Conservation (phyloP, 2,113 vertebrate species). For the Lutjanus erythropterus region DNA sequence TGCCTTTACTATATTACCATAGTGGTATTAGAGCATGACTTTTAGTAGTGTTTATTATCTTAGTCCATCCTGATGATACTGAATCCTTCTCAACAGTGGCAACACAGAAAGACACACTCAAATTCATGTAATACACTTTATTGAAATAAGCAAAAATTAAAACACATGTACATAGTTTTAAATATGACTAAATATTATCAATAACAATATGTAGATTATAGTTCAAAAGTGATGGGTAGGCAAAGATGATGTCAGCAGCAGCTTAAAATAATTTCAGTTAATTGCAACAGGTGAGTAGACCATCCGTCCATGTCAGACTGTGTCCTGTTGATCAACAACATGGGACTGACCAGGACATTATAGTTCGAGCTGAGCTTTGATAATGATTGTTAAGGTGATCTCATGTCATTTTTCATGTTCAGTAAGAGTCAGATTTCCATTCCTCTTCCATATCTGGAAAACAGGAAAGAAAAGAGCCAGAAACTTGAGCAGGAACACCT, state of each 20-base stretch:
- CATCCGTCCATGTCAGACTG: not conserved
- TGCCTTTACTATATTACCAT: not conserved
- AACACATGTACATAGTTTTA: constrained; percentile 17
- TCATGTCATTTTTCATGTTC: constrained; percentile 9
- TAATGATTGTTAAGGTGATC: not conserved
- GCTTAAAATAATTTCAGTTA: not conserved
- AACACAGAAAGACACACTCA: constrained; percentile 27
- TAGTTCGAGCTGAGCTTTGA: constrained; percentile 1
- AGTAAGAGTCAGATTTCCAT: constrained; percentile 64
- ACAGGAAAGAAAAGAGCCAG: not conserved
- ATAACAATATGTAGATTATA: constrained; percentile 14
- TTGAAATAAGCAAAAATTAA: constrained; percentile 15
- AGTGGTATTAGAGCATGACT: not conserved
- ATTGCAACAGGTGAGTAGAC: not conserved
- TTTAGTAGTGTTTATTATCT: not conserved
- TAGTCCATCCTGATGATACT: not conserved
- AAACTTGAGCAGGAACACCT: not conserved
- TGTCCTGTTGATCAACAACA: constrained; percentile 48
- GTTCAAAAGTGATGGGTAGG: not conserved
- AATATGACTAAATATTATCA: constrained; percentile 7
- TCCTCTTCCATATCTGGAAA: constrained; percentile 67
- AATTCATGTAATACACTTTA: constrained; percentile 37
- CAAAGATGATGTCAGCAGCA: not conserved
- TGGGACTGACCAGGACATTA: constrained; percentile 4
- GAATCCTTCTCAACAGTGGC: not conserved